These are phyloP conservation scores for Drosophila neocordata DNA, from an alignment of 1,140 invertebrate species.

Conservation along the genomic window DNA sequence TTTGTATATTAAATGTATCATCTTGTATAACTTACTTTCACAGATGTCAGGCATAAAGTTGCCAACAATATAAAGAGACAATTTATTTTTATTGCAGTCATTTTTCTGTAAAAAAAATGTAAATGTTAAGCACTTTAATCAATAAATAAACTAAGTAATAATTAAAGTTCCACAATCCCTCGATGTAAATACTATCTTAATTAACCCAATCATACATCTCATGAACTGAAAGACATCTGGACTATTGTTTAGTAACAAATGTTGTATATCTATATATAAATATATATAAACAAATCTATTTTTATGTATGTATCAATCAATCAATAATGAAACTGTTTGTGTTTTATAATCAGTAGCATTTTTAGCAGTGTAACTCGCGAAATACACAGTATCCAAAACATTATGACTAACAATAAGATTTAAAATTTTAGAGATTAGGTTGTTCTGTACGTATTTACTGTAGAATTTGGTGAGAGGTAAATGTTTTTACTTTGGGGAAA, in stretches of 20 bases:
- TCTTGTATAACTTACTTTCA: conserved; percentile 7
- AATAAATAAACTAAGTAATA: too few relatives aligned
- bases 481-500: conserved; percentile 3
- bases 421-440: not conserved
- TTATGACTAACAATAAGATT: not conserved
- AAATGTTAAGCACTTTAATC: too few relatives aligned
- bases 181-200: too few relatives aligned
- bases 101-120: not conserved
- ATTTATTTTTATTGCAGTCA: not conserved
- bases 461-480: conserved; percentile 11
- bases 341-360: too few relatives aligned
- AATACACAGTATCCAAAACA: not conserved
- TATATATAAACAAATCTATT: too few relatives aligned
- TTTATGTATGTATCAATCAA: too few relatives aligned
- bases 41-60: not conserved
- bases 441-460: not conserved
- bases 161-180: too few relatives aligned
- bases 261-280: too few relatives aligned
- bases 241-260: too few relatives aligned
- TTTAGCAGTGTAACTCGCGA: not conserved
- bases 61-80: not conserved
- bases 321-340: too few relatives aligned
- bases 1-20: conserved; percentile 3
- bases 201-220: too few relatives aligned
- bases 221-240: too few relatives aligned